These are phyloP conservation scores for Thelaira solivaga DNA, from an alignment of 2,888 invertebrate genomes.

Conservation along the genomic window DNA sequence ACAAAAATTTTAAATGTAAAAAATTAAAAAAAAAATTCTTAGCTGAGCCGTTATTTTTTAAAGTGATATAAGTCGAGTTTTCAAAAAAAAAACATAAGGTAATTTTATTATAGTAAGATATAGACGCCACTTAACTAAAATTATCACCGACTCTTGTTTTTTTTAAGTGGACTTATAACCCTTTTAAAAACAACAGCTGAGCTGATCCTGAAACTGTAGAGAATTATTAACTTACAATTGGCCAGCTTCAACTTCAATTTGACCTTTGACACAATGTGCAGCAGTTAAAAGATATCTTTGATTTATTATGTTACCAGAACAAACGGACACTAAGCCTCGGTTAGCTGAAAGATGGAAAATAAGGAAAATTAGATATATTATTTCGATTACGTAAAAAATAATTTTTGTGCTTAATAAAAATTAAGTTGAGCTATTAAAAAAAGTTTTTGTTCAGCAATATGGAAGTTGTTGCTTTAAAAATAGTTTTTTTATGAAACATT, in stretches of 20 bases:
- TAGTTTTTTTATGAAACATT: too few species aligned
- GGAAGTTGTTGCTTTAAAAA: too few species aligned
- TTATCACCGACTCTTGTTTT: too few species aligned
- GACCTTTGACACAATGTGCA: conserved; percentile 79
- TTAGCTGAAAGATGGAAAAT: conserved; percentile 19
- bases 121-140: too few species aligned
- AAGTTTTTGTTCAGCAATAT: too few species aligned
- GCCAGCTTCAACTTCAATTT: conserved; percentile 77
- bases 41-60: not conserved
- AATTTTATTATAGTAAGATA: too few species aligned
- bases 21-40: not conserved
- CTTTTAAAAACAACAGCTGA: not conserved
- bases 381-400: too few species aligned
- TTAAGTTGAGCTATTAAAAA: too few species aligned
- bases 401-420: too few species aligned
- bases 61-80: not conserved
- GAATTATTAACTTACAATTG: conserved; percentile 76
- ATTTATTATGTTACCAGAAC: conserved; percentile 64
- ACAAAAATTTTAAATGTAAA: too few species aligned
- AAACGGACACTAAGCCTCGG: conserved; percentile 49
- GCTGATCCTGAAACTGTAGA: not conserved
- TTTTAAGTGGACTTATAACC: too few species aligned
- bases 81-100: too few species aligned
- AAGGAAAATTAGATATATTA: not conserved
- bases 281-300: conserved; percentile 79